Conservation (phyloP, 2,113 vertebrate genomes). For the Terrapene triunguis region DNA sequence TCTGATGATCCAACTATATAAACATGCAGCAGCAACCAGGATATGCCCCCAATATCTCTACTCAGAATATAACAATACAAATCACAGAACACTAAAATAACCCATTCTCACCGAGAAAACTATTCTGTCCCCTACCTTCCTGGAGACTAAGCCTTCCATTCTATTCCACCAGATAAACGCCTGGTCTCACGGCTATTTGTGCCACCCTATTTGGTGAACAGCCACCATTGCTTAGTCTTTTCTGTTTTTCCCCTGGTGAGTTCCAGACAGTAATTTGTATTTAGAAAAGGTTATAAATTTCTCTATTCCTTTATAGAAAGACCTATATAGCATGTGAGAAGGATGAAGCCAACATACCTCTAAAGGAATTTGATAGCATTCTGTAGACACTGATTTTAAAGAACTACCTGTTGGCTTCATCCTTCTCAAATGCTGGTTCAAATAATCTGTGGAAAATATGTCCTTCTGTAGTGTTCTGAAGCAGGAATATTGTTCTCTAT, state of each 20-base stretch:
- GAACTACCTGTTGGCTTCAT: neutral
- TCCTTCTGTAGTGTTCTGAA: neutral
- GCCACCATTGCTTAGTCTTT: neutral
- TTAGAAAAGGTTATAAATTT: neutral
- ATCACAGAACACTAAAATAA: accelerated
- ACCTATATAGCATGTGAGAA: neutral
- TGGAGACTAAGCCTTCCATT: neutral
- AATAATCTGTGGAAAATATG: neutral
- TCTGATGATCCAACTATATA: neutral
- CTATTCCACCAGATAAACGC: neutral
- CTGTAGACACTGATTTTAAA: constrained; percentile 3
- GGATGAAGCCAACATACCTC: constrained; percentile 8
- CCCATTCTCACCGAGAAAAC: neutral
- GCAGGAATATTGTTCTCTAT: neutral
- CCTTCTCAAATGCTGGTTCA: neutral
- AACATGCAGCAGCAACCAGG: neutral
- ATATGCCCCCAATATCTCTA: too few species aligned
- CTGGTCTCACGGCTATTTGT: neutral
- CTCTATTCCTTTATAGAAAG: neutral
- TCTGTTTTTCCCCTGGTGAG: neutral
- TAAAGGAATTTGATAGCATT: constrained; percentile 26
- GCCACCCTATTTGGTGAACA: neutral
- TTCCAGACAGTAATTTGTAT: neutral
- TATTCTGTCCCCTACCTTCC: neutral
- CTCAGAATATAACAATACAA: accelerated